Evolutionary conservation across 2,113 vertebrate species (phyloP).

Genomic region (Neolamprologus fasciatus): DNA sequence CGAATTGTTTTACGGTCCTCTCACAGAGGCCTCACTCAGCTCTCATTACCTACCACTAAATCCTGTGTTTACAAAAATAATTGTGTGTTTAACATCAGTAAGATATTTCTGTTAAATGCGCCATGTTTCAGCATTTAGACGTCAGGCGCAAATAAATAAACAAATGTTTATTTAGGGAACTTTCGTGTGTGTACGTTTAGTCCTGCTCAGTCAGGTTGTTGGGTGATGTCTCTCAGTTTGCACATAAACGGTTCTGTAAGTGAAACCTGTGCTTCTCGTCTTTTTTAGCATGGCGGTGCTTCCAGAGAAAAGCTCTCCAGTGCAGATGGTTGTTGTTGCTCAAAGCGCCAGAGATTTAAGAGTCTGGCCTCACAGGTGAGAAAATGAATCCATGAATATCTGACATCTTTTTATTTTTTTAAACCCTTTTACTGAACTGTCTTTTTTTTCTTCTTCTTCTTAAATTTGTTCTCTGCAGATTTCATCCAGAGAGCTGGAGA

Average conservation of each 20-base stretch:
- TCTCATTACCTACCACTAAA: accelerated
- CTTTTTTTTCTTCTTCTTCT: background rate
- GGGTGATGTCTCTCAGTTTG: background rate
- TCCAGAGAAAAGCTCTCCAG: background rate
- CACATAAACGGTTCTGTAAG: background rate
- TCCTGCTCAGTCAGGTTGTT: accelerated
- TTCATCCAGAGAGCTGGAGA: background rate
- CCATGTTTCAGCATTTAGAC: background rate
- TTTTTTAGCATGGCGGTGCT: accelerated
- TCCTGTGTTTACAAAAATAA: background rate
- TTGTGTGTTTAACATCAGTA: accelerated
- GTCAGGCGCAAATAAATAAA: background rate
- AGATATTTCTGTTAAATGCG: background rate
- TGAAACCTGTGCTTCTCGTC: background rate
- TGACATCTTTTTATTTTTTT: accelerated
- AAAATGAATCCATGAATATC: accelerated
- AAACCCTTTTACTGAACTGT: accelerated
- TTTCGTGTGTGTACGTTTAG: accelerated
- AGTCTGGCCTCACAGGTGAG: background rate
- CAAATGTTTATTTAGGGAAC: background rate
- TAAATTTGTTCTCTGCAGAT: background rate
- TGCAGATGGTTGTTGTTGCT: background rate
- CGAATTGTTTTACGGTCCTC: accelerated
- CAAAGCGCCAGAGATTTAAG: background rate
- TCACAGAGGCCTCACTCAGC: background rate